These are phyloP conservation scores for Heliconius hortense DNA, from an alignment of 2,888 invertebrate genomes.

Conservation along the genomic window DNA sequence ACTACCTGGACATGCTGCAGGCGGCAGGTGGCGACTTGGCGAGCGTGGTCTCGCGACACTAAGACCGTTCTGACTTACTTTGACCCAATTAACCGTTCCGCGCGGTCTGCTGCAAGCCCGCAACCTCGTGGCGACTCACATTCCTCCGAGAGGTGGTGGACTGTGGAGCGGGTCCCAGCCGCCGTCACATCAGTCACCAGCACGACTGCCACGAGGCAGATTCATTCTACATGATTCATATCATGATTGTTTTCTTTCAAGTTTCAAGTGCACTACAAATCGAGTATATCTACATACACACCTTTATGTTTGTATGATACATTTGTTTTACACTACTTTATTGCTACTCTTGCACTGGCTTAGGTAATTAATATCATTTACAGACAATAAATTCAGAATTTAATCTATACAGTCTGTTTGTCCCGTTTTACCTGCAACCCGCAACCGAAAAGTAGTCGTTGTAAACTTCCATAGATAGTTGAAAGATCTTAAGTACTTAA, in stretches of 20 bases:
- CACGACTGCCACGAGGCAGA: background rate
- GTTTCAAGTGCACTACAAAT: conserved; percentile 11
- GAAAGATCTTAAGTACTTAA: too few species aligned
- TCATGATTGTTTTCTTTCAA: conserved; percentile 5
- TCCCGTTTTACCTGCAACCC: background rate
- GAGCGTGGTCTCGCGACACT: background rate
- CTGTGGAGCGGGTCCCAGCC: background rate
- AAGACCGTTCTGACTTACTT: conserved; percentile 3
- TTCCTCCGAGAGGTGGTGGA: background rate
- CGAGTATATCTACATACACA: background rate
- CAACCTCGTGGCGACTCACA: background rate
- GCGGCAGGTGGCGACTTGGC: background rate
- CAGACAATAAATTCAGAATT: background rate
- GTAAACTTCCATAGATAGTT: too few species aligned
- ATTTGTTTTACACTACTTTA: background rate
- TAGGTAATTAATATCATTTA: background rate
- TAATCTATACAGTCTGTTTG: background rate
- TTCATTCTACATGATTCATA: conserved; percentile 8
- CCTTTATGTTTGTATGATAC: background rate
- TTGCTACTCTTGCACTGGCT: background rate
- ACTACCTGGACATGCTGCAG: background rate
- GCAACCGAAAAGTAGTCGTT: background rate
- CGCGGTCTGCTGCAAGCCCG: background rate
- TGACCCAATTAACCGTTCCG: conserved; percentile 23
- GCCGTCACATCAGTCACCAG: background rate